phyloP scores from a whole-genome alignment of 2,797 vertebrate species.

The Poeciliopsis infans region DNA sequence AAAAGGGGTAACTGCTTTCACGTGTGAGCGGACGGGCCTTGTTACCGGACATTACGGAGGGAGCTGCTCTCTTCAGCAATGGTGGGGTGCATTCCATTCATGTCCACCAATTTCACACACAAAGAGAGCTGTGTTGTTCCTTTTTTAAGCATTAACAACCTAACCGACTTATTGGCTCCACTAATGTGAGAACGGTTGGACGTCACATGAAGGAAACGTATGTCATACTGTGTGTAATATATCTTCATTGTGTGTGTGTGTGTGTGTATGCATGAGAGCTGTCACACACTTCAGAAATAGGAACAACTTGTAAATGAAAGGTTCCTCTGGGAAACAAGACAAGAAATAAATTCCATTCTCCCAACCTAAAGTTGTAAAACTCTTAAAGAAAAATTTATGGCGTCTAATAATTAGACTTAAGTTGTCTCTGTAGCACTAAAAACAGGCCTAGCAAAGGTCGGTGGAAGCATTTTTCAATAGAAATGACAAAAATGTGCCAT shows the following conservation, averaged over 20 bases:
- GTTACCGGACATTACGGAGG: conserved; percentile 30
- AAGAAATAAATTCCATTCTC: neutral
- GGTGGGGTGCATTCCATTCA: conserved; percentile 44
- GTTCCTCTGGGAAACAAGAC: neutral
- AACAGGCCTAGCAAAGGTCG: neutral
- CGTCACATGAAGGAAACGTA: conserved; percentile 48
- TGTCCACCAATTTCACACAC: conserved; percentile 33
- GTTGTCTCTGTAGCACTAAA: neutral
- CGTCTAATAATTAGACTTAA: neutral
- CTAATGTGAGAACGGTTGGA: conserved; percentile 55
- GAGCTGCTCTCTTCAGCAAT: conserved; percentile 3
- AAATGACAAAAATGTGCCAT: neutral
- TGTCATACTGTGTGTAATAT: conserved; percentile 10
- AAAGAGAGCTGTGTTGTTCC: conserved; percentile 57
- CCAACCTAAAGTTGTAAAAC: neutral
- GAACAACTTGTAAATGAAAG: conserved; percentile 1
- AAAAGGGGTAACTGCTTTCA: conserved; percentile 52
- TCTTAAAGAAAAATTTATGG: neutral
- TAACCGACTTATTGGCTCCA: conserved; percentile 59
- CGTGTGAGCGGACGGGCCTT: conserved; percentile 45
- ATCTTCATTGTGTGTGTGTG: neutral
- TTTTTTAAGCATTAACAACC: conserved; percentile 35
- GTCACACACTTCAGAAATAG: neutral
- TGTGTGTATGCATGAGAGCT: neutral
- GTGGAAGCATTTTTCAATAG: neutral